Base-by-base conservation (phyloP, 2,888 invertebrate genomes). In the Clistopyga incitator region DNA sequence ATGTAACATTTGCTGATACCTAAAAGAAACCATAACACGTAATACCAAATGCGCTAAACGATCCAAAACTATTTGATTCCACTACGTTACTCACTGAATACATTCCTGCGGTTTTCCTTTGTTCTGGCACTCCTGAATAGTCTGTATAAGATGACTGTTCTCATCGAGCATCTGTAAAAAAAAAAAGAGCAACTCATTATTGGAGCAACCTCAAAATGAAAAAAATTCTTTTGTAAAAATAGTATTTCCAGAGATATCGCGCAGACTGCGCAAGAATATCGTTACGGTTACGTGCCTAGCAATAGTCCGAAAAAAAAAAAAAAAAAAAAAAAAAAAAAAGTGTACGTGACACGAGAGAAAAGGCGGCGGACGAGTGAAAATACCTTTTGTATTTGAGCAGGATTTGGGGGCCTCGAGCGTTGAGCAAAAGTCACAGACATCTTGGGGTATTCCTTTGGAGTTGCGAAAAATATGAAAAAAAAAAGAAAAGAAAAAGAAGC, bases 121-220 rank as follows among this genome's bases (percentile, higher is more conserved):
- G 87, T 96, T 97, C 94, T 99, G 99, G 94, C 97, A 99, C 89
- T 99, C 99, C 93, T 98, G 97, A 91, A 99, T 99, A 10, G 98
- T 98, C 94, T 99, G 98, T 90, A 99, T 99, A 61, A 99, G 95
- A 92, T 98, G 98, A 89, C 97, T 97, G 93, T 99, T 99, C 94
- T 99, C 99, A 94, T 99, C 99, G 83, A 99, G 95, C 96, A 99
- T 97, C 95, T 99, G 91, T n/a, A n/a, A n/a, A 15, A 87, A 87
- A 70, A 61, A 71, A 59, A 42, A 29, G 20, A 52, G 18, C 15
- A 23, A 1, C 25, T 42, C 18, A 29, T 54, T 68, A 50, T 18
- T 10, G 0, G 18, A 11, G 8, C 10, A 52, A 54, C 25, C 54
- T 23, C 25, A 11, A 4, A 13, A 72, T 4, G 3, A 56, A 56